Base-by-base conservation (phyloP, 2,888 invertebrate genomes). In the Cabera pusaria region DNA sequence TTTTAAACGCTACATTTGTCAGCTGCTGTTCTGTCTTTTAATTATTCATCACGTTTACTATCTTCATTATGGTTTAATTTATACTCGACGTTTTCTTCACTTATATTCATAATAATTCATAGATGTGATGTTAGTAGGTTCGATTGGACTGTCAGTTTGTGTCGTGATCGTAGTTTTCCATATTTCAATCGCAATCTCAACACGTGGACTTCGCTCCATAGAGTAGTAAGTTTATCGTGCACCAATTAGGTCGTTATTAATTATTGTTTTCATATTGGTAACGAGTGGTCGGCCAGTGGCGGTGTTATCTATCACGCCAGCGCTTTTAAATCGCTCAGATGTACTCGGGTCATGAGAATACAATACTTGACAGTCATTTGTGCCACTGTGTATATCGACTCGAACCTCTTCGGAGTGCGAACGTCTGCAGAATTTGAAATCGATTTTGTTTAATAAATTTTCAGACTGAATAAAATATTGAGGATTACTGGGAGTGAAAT, bases 231-330 rank as follows among this genome's bases (percentile, higher is more conserved):
- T 54, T 70, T 82, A 81, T 83, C 78, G 47, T 21, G 21, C 48
- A 66, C 62, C 72, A 81, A 78, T 77, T 79, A 75, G 80, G 77
- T 79, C 73, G 71, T 71, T 54, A 66, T 66, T 71, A 72, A 70
- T 76, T 71, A 72, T 64, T 70, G 64, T 71, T 72, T 67, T 64
- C 53, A 52, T 61, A 64, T 67, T 53, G 49, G 56, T 62, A 66
- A 55, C 56, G 48, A 55, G 49, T 59, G 56, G 49, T 59, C 43
- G 49, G 40, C 49, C 56, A 53, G 50, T 64, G 55, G 36, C 42
- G 36, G 43, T 44, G 56, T 70, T 74, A 75, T 74, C 65, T 68
- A 66, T 79, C 78, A 79, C 74, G 73, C 71, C 51, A 56, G 50
- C 34, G 55, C 52, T 62, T 53, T 54, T 49, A 53, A 44, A 35